A percentile compares a stretch with the other conserved stretches of the same genome.
Conservation (phyloP, 2,113 vertebrate species). For the Chaetops frenatus region DNA sequence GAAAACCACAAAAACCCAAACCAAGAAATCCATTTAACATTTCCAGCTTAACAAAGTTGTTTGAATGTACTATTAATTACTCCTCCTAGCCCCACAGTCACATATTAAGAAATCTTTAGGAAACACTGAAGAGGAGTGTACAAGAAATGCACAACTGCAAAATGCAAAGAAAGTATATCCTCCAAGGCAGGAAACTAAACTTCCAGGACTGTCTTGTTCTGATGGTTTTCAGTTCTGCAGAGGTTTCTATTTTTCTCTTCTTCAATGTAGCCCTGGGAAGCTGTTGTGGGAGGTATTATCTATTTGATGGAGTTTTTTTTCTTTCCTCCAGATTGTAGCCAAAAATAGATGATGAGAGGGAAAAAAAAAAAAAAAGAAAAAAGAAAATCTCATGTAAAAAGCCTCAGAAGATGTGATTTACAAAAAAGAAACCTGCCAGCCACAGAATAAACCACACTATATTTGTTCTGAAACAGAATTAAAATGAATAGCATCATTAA, state of each 20-base stretch:
- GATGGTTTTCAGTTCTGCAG: not conserved
- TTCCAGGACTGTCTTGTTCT: not conserved
- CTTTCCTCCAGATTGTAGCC: not conserved
- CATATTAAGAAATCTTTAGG: not conserved
- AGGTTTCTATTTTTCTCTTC: not conserved
- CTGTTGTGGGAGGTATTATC: not conserved
- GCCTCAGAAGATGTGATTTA: not conserved
- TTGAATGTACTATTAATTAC: not conserved
- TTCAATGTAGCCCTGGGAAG: not conserved
- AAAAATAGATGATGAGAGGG: not conserved
- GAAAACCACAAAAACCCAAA: not conserved
- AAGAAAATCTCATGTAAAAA: not conserved
- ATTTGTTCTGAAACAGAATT: conserved; percentile 16
- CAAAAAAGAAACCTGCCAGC: conserved; percentile 1
- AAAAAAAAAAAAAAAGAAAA: not conserved
- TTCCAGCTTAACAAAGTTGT: not conserved
- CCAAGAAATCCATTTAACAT: not conserved
- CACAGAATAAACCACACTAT: not conserved
- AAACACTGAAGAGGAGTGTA: not conserved
- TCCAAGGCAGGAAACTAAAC: not conserved
- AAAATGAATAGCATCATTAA: conserved; percentile 18
- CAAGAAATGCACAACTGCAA: not conserved
- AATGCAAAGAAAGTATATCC: not conserved
- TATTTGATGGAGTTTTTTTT: not conserved
- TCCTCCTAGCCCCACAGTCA: not conserved